Evolutionary conservation across 2,113 vertebrate genomes (phyloP), one percentile per base, ranked within the genome.

Genomic region (Edolisoma coerulescens): DNA sequence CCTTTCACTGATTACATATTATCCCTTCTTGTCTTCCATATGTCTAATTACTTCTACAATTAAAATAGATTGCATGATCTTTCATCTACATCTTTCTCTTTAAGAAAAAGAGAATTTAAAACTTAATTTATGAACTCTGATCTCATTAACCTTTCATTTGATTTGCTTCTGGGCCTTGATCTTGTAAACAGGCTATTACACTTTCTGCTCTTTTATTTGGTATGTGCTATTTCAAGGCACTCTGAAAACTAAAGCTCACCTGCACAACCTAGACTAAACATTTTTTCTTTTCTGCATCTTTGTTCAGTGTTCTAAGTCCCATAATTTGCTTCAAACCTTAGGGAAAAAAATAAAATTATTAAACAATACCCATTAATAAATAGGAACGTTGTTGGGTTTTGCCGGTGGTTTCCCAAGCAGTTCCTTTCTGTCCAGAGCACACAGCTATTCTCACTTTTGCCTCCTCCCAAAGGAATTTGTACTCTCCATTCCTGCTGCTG

Each of bases 81-180:
- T 86, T 91, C 82, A 81, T 90, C 88, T 90, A 90, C 96, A 90
- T 93, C 64, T 91, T 94, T 95, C 83, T 84, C 56, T 93, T 94
- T 94, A 95, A 96, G 87, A 93, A 93, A 96, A 83, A 89, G 74
- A 81, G 33, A 93, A 90, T 92, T 93, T 90, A 90, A 95, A 89
- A 85, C 73, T 84, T 92, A 81, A 88, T 95, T 95, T 94, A 95
- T 95, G 96, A 90, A 89, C 60, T 96, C 64, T 78, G 92, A 93
- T 96, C 73, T 90, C 88, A 94, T 94, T 96, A 94, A 94, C 88
- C 88, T 95, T 93, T 93, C 76, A 86, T 93, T 94, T 4, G 11
- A 90, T 86, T 96, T 94, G 59, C 82, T 93, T 90, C 85, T 95
- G 27, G 74, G 59, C 76, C 90, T 90, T 86, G 87, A 92, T 80